Evolutionary conservation across 2,113 vertebrate species (phyloP).

Genomic region (Lipophrys pholis): DNA sequence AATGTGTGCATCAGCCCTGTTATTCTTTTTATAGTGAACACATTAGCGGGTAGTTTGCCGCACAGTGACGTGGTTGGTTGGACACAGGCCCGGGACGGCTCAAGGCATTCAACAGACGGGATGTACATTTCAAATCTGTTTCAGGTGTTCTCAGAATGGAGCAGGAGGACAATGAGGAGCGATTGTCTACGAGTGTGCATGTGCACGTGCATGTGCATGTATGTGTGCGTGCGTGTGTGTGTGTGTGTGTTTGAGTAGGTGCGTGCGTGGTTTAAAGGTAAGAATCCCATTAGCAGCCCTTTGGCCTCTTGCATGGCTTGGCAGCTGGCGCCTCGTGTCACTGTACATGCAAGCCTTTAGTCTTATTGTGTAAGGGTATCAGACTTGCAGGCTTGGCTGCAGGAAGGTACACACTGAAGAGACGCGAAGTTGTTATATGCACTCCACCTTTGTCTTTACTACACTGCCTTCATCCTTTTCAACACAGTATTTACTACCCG

Average conservation of each 20-base stretch:
- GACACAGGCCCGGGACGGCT: slow-evolving; percentile 22
- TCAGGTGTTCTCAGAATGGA: slow-evolving; percentile 45
- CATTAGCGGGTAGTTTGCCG: slow-evolving; percentile 1
- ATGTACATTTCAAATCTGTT: slow-evolving; percentile 58
- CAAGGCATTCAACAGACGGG: slow-evolving; percentile 22
- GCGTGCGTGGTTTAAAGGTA: slow-evolving; percentile 38
- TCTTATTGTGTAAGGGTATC: background rate
- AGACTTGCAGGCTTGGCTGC: background rate
- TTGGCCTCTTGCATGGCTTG: slow-evolving; percentile 35
- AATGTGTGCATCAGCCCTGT: background rate
- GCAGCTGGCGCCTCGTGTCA: slow-evolving; percentile 16
- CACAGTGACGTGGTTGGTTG: background rate
- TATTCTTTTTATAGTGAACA: background rate
- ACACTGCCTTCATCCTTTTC: too few species aligned
- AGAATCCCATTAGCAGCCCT: slow-evolving; percentile 64
- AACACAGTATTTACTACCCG: too few species aligned
- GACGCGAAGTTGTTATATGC: too few species aligned
- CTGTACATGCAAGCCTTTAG: background rate
- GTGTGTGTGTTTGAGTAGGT: too few species aligned
- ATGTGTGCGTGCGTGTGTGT: background rate
- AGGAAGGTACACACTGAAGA: background rate
- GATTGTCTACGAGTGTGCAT: slow-evolving; percentile 9
- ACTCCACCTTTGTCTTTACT: too few species aligned
- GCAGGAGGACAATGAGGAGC: slow-evolving; percentile 22
- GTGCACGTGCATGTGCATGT: background rate